phyloP scores from a whole-genome alignment of 2,888 invertebrate species.

The Dynastes tityus region DNA sequence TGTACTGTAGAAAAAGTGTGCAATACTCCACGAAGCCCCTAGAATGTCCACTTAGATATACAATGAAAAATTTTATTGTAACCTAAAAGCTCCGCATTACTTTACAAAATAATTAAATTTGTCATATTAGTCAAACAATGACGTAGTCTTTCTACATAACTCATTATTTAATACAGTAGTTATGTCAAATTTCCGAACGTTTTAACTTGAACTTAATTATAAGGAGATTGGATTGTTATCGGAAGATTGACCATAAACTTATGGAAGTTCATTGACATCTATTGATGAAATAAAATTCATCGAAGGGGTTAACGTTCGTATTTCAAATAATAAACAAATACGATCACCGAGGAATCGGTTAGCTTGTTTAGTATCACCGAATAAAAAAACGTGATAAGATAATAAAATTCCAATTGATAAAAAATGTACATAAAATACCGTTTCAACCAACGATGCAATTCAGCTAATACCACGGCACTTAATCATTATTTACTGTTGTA shows the following conservation, averaged over 20 bases:
- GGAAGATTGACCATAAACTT: neutral
- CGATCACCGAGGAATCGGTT: neutral
- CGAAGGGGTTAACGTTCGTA: neutral
- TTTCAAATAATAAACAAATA: slow-evolving; percentile 19
- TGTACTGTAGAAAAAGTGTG: no score
- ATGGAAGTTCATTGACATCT: slow-evolving; percentile 20
- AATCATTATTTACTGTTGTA: slow-evolving; percentile 18
- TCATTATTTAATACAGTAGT: no score
- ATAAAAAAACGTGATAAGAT: slow-evolving; percentile 27
- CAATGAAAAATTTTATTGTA: no score
- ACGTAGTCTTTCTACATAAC: no score
- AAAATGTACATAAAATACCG: slow-evolving; percentile 8
- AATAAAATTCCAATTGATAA: slow-evolving; percentile 4
- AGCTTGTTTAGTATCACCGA: slow-evolving; percentile 5
- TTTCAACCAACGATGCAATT: neutral
- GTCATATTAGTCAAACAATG: no score
- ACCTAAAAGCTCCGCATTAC: no score
- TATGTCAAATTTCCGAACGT: no score
- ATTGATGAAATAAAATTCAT: slow-evolving; percentile 18
- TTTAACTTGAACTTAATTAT: no score
- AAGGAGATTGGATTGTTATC: no score
- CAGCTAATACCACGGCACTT: neutral
- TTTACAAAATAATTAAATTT: no score
- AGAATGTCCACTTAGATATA: no score
- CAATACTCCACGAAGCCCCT: no score